Conservation (phyloP, 2,113 vertebrate genomes). For the Paedocypris sp. region DNA sequence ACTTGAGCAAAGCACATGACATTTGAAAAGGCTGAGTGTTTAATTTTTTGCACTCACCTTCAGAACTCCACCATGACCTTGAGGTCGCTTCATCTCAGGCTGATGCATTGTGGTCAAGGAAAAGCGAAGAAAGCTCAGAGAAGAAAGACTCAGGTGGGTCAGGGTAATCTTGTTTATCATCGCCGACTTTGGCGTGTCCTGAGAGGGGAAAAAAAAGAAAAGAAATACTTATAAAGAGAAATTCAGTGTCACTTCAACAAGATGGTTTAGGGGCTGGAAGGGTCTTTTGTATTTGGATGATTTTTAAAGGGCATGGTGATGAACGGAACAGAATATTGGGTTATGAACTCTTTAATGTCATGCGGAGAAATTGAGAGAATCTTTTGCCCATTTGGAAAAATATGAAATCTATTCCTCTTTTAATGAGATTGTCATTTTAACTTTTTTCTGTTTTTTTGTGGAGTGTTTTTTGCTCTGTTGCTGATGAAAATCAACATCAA, state of each 20-base stretch:
- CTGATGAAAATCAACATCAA: too few species aligned
- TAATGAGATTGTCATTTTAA: too few species aligned
- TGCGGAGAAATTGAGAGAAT: background rate
- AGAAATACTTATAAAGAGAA: background rate
- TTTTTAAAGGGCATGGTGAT: background rate
- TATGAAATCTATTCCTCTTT: too few species aligned
- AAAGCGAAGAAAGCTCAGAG: background rate
- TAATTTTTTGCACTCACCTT: background rate
- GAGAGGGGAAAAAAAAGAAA: background rate
- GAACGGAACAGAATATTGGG: background rate
- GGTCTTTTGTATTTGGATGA: background rate
- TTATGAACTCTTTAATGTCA: slow-evolving; percentile 7
- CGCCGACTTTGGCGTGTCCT: background rate
- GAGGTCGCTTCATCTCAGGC: background rate
- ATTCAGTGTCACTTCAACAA: background rate
- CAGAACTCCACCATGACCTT: background rate
- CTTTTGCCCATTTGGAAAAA: slow-evolving; percentile 3
- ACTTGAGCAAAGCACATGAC: background rate
- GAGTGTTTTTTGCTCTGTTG: too few species aligned
- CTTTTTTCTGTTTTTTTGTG: too few species aligned
- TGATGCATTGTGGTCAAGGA: background rate
- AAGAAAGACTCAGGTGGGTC: slow-evolving; percentile 1
- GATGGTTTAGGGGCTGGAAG: background rate
- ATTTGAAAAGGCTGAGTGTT: background rate
- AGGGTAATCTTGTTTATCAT: slow-evolving; percentile 9